phyloP scores from a whole-genome alignment of 2,113 vertebrate species.

The Actenoides lindsayi region DNA sequence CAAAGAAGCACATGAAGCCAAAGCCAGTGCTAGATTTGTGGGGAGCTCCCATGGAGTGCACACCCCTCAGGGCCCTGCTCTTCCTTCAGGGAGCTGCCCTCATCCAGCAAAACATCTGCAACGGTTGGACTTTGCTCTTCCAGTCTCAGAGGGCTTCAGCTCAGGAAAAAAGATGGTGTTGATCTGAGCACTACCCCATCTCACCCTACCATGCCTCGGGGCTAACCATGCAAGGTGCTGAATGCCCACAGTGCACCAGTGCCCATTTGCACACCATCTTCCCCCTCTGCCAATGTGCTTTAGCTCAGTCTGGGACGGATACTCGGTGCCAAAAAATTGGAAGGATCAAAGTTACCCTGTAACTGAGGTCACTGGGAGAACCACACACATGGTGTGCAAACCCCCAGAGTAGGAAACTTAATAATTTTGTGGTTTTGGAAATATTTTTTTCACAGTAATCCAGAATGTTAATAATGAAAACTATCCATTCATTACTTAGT shows the following conservation, averaged over 20 bases:
- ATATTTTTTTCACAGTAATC: background rate
- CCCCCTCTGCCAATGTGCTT: rapidly evolving
- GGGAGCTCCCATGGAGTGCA: background rate
- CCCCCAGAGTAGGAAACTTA: background rate
- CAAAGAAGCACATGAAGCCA: background rate
- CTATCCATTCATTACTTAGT: background rate
- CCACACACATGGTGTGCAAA: background rate
- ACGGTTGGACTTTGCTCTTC: background rate
- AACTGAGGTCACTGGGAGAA: background rate
- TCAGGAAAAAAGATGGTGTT: background rate
- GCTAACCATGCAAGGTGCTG: background rate
- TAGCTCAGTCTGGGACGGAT: background rate
- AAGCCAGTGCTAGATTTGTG: background rate
- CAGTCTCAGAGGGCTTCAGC: background rate
- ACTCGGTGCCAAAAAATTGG: background rate
- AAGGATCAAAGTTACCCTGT: background rate
- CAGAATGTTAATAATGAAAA: background rate
- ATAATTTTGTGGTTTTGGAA: background rate
- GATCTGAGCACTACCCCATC: rapidly evolving
- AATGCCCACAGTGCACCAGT: background rate
- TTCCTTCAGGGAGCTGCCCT: background rate
- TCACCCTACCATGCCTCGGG: background rate
- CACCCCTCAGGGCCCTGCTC: rapidly evolving
- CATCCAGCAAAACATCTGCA: background rate
- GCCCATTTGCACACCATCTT: background rate